Percentiles rank a stretch among this genome's conserved stretches.
Evolutionary conservation across 23 tunicate species (phyloP).

Genomic region (Oikopleura dioica): DNA sequence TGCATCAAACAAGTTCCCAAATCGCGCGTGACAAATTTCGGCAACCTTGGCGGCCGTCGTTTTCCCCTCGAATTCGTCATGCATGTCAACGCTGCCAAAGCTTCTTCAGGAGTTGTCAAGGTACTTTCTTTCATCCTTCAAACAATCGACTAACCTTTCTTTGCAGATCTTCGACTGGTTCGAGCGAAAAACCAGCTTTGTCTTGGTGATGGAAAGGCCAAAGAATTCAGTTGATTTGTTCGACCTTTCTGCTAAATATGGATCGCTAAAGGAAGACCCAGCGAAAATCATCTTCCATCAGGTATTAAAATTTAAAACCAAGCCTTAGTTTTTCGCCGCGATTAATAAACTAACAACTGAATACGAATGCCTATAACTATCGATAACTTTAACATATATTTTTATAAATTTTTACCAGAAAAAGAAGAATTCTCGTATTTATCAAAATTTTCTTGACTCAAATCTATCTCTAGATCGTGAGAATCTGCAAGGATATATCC

Average conservation of each 20-base stretch:
- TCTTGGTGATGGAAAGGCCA: slow-evolving; percentile 2
- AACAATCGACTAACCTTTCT: background rate
- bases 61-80: background rate
- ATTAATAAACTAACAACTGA: too few relatives aligned
- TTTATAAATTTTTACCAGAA: too few relatives aligned
- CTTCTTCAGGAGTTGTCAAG: background rate
- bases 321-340: too few relatives aligned
- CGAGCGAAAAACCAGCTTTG: slow-evolving; percentile 6
- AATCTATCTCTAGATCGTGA: too few relatives aligned
- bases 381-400: too few relatives aligned
- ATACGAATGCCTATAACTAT: too few relatives aligned
- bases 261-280: background rate
- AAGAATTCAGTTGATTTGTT: slow-evolving; percentile 10
- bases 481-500: too few relatives aligned
- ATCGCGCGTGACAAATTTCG: background rate
- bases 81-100: slow-evolving; percentile 1
- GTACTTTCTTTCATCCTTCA: background rate
- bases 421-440: too few relatives aligned
- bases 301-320: too few relatives aligned
- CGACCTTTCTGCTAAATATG: background rate
- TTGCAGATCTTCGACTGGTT: background rate
- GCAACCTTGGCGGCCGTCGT: background rate
- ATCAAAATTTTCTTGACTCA: too few relatives aligned
- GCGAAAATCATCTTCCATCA: slow-evolving; percentile 9
- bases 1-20: slow-evolving; percentile 8